Evolutionary conservation across 2,888 invertebrate genomes (phyloP).

Genomic region (Tachina fera): DNA sequence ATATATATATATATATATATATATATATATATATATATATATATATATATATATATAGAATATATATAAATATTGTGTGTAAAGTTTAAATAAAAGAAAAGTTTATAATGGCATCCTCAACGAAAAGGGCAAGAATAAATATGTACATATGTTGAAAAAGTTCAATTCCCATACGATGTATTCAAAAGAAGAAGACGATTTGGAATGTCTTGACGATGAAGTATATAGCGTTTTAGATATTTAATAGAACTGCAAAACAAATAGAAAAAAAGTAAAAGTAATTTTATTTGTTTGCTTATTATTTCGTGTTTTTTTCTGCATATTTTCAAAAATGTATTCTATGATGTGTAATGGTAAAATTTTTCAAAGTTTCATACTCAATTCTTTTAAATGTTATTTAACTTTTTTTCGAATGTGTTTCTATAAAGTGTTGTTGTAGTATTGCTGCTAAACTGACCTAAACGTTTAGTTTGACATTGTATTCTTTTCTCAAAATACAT

Average conservation of each 20-base stretch:
- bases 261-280: conserved; percentile 49
- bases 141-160: too few species aligned
- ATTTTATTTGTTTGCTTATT: conserved; percentile 7
- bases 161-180: too few species aligned
- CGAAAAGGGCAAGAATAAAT: too few species aligned
- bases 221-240: too few species aligned
- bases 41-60: too few species aligned
- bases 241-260: conserved; percentile 42
- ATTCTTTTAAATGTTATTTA: conserved; percentile 19
- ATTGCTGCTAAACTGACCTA: neutral
- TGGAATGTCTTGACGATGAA: neutral
- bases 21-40: too few species aligned
- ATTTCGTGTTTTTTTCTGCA: conserved; percentile 6
- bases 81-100: too few species aligned
- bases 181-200: too few species aligned
- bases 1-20: too few species aligned
- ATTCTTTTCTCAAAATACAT: neutral
- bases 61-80: too few species aligned
- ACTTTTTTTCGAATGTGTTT: conserved; percentile 3
- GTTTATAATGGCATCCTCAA: too few species aligned
- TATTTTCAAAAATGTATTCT: neutral
- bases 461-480: neutral
- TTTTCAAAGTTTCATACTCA: neutral
- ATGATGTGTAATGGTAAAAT: neutral
- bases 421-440: neutral